Conservation (phyloP, 1,140 invertebrate genomes). For the Chionoecetes opilio region DNA sequence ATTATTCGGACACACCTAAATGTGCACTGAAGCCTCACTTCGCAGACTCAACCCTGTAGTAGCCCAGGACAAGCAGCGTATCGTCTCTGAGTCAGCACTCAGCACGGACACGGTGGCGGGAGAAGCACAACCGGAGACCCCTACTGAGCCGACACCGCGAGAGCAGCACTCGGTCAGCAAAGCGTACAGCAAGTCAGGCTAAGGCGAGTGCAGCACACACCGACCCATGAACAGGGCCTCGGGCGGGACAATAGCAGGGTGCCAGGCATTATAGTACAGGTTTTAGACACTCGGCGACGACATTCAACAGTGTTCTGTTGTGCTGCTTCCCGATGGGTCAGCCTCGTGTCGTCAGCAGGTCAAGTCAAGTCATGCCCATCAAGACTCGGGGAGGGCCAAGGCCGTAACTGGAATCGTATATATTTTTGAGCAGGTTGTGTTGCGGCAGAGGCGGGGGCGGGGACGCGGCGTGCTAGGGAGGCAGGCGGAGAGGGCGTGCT, state of each 20-base stretch:
- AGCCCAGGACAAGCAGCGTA: neutral
- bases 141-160: neutral
- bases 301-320: neutral
- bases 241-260: slow-evolving; percentile 13
- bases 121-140: neutral
- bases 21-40: slow-evolving; percentile 16
- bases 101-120: neutral
- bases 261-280: neutral
- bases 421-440: slow-evolving; percentile 1
- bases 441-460: neutral
- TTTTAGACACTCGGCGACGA: neutral
- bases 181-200: slow-evolving; percentile 14
- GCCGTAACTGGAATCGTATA: neutral
- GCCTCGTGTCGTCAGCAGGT: slow-evolving; percentile 2
- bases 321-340: neutral
- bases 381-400: neutral
- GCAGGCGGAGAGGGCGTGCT: neutral
- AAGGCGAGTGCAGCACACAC: neutral
- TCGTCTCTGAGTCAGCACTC: neutral
- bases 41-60: neutral
- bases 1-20: neutral
- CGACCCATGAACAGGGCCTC: slow-evolving; percentile 10
- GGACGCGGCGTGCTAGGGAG: neutral
- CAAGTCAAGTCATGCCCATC: neutral
- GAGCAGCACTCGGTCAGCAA: neutral